phyloP scores from a whole-genome alignment of 2,113 vertebrate species.

The Henicopernis longicauda region DNA sequence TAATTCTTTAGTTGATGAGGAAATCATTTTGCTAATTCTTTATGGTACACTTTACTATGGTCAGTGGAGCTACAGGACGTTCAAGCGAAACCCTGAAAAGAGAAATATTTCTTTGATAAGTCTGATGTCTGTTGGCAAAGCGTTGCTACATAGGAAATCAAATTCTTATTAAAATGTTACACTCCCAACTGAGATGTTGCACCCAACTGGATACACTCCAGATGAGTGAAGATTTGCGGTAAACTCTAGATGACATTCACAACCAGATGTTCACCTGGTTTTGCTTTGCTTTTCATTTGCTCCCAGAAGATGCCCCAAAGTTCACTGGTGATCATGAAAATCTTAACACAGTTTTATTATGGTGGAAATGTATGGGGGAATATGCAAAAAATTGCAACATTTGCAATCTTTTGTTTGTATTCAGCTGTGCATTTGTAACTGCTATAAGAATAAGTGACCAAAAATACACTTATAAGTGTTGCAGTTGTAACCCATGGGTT shows the following conservation, averaged over 20 bases:
- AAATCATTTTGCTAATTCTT: background rate
- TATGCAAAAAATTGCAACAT: background rate
- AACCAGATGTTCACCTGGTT: background rate
- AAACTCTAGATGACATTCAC: background rate
- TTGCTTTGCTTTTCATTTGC: background rate
- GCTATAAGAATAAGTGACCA: background rate
- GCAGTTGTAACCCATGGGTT: background rate
- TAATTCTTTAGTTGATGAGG: background rate
- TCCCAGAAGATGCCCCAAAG: background rate
- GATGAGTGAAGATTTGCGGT: background rate
- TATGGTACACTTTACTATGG: background rate
- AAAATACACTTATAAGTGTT: background rate
- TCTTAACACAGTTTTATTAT: background rate
- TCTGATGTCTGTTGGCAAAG: background rate
- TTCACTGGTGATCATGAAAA: background rate
- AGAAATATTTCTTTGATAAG: background rate
- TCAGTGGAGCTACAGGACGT: background rate
- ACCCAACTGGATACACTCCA: background rate
- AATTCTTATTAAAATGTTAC: background rate
- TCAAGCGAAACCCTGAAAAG: background rate
- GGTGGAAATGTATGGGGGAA: background rate
- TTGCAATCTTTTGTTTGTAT: background rate
- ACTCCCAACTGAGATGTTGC: background rate
- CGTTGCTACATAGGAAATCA: background rate
- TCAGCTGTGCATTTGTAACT: background rate